Conservation (phyloP, 2,113 vertebrate species). For the Columba janthina region DNA sequence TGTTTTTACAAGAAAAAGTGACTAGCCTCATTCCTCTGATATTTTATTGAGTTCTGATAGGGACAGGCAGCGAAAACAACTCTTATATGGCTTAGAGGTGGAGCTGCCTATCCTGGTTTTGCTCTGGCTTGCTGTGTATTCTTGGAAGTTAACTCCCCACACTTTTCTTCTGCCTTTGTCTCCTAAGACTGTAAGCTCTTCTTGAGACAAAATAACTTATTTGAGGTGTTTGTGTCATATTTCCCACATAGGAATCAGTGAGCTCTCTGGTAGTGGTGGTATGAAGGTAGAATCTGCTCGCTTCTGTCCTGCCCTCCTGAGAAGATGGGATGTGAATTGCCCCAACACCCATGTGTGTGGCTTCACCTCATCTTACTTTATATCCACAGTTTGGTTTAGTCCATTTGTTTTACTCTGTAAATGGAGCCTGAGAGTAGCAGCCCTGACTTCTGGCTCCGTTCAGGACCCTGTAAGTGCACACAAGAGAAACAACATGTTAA, state of each 20-base stretch:
- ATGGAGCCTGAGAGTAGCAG: not conserved
- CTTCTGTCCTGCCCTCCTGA: not conserved
- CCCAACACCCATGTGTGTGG: not conserved
- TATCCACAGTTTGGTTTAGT: not conserved
- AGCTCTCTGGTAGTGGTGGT: not conserved
- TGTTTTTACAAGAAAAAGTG: not conserved
- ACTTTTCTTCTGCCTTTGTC: not conserved
- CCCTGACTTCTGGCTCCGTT: not conserved
- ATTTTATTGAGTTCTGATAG: not conserved
- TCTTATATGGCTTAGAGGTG: not conserved
- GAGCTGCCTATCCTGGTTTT: not conserved
- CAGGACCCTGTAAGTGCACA: not conserved
- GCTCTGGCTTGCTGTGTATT: not conserved
- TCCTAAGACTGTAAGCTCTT: not conserved
- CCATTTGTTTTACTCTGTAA: not conserved
- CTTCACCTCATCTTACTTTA: not conserved
- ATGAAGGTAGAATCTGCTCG: not conserved
- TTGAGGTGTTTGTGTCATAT: not conserved
- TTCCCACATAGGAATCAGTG: not conserved
- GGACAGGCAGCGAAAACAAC: not conserved
- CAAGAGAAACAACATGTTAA: not conserved
- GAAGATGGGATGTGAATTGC: not conserved
- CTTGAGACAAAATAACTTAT: not conserved
- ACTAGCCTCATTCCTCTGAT: not conserved
- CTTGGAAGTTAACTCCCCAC: not conserved